These are phyloP conservation scores for Enteromius radiatus DNA, from an alignment of 2,797 vertebrate species.

Conservation along the genomic window DNA sequence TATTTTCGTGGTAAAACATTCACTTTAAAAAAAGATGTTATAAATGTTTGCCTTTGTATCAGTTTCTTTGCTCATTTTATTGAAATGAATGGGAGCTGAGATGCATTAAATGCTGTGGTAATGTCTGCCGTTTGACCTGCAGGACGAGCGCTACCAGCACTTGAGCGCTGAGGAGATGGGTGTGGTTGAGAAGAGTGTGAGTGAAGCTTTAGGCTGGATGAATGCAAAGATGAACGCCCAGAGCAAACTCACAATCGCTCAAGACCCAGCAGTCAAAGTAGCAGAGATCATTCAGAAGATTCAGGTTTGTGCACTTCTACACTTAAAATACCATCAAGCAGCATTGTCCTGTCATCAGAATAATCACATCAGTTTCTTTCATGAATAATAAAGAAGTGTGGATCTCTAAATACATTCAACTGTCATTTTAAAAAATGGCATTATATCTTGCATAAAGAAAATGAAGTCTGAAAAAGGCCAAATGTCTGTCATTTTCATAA, in stretches of 20 bases:
- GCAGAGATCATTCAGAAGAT: conserved; percentile 90
- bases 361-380: background rate
- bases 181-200: conserved; percentile 85
- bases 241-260: conserved; percentile 85
- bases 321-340: background rate
- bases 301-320: conserved; percentile 76
- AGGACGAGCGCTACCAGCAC: conserved; percentile 91
- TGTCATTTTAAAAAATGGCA: background rate
- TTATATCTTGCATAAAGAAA: background rate
- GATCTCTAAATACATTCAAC: background rate
- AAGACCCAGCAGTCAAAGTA: conserved; percentile 91
- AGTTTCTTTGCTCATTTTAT: background rate
- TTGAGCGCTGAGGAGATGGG: conserved; percentile 86
- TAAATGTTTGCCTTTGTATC: background rate
- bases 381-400: background rate
- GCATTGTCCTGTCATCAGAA: background rate
- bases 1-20: background rate
- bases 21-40: background rate
- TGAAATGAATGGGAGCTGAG: background rate
- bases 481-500: background rate
- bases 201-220: conserved; percentile 90
- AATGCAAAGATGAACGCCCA: conserved; percentile 92
- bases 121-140: conserved; percentile 24
- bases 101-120: background rate
- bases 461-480: background rate